Evolutionary conservation across 2,797 vertebrate species (phyloP).

Genomic region (Oreortyx pictus): DNA sequence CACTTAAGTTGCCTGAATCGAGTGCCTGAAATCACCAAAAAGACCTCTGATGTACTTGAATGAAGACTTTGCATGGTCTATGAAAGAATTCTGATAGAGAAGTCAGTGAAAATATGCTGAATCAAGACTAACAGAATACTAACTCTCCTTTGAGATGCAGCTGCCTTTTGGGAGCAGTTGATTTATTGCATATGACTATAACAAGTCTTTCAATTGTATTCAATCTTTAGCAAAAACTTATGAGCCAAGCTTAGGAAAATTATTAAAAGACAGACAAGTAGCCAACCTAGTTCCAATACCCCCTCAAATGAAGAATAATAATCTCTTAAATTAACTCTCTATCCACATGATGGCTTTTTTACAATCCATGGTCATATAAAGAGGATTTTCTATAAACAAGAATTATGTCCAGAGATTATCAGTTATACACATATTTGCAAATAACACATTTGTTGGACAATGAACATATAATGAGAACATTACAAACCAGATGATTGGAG

Average conservation of each 20-base stretch:
- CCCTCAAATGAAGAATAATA: background rate
- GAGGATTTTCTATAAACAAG: background rate
- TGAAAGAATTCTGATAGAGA: background rate
- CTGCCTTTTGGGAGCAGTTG: background rate
- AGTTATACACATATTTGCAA: background rate
- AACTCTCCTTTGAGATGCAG: background rate
- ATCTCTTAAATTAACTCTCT: background rate
- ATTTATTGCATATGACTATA: background rate
- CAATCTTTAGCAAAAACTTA: background rate
- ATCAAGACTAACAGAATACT: background rate
- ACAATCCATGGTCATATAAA: background rate
- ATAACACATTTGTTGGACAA: conserved; percentile 3
- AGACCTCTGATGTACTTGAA: background rate
- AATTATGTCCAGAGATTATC: background rate
- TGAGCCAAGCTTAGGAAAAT: background rate
- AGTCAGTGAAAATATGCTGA: background rate
- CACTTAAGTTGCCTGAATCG: background rate
- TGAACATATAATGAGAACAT: background rate
- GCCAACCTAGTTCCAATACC: background rate
- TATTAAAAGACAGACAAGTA: background rate
- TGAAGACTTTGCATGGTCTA: accelerated
- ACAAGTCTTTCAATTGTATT: background rate
- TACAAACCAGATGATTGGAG: background rate
- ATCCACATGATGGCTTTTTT: background rate
- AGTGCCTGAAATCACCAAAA: background rate